Conservation (phyloP, 1,140 invertebrate species). For the Dendrolimus punctatus region DNA sequence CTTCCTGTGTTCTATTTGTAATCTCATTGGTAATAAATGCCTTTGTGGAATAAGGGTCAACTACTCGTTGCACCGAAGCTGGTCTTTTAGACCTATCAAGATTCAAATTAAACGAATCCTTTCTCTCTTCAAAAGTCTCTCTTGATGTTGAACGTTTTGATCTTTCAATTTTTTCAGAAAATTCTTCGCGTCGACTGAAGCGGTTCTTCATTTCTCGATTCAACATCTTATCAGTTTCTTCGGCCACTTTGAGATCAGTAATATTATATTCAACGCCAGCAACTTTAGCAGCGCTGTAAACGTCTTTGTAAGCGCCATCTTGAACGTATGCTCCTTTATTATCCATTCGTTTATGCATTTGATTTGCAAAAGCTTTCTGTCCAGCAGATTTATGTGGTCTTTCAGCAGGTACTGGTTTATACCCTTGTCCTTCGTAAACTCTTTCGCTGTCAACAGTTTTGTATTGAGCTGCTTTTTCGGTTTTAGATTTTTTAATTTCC, state of each 20-base stretch:
- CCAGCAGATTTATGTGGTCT: slow-evolving; percentile 59
- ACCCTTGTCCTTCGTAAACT: slow-evolving; percentile 35
- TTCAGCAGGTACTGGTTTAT: slow-evolving; percentile 48
- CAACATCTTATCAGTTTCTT: slow-evolving; percentile 64
- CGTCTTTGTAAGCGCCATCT: slow-evolving; percentile 61
- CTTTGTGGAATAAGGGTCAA: slow-evolving; percentile 56
- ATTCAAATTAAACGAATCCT: slow-evolving; percentile 47
- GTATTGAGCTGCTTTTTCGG: slow-evolving; percentile 48
- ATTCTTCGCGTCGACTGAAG: slow-evolving; percentile 54
- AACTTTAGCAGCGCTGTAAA: slow-evolving; percentile 58
- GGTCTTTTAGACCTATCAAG: slow-evolving; percentile 55
- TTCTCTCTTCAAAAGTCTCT: slow-evolving; percentile 49
- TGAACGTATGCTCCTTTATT: slow-evolving; percentile 69
- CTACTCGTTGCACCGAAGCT: slow-evolving; percentile 45
- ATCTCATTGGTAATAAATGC: slow-evolving; percentile 54
- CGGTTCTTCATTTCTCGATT: slow-evolving; percentile 55
- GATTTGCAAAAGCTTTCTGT: slow-evolving; percentile 64
- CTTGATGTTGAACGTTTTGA: slow-evolving; percentile 44
- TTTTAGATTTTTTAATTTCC: slow-evolving; percentile 56
- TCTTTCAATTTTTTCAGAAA: slow-evolving; percentile 42
- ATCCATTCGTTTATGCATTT: slow-evolving; percentile 69
- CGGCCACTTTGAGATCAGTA: slow-evolving; percentile 67
- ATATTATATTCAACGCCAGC: slow-evolving; percentile 59
- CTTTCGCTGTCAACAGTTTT: slow-evolving; percentile 45
- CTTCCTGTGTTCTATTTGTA: slow-evolving; percentile 34